A percentile compares a stretch with the other conserved stretches of the same genome.
phyloP scores from a whole-genome alignment of 2,113 vertebrate genomes.

The Megaleporinus macrocephalus region DNA sequence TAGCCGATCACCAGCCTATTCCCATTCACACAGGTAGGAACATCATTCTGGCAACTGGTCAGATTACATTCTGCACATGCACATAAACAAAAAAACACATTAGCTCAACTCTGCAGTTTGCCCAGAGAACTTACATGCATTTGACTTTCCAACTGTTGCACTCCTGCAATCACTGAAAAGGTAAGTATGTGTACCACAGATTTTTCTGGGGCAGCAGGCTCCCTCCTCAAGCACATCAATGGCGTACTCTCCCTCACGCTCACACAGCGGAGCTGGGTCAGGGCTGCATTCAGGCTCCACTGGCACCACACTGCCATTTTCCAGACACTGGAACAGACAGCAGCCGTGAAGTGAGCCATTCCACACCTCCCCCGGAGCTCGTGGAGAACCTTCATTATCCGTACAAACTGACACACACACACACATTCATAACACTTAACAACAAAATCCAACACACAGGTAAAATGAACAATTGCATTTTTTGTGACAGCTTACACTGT shows the following conservation, averaged over 20 bases:
- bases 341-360: slow-evolving; percentile 88
- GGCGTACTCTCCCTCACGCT: slow-evolving; percentile 88
- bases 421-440: neutral
- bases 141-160: no score
- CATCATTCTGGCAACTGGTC: slow-evolving; percentile 84
- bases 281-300: slow-evolving; percentile 86
- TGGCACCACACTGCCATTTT: slow-evolving; percentile 89
- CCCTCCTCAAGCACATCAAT: slow-evolving; percentile 82
- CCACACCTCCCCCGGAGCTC: slow-evolving; percentile 88
- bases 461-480: no score
- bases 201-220: slow-evolving; percentile 89
- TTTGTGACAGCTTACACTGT: no score
- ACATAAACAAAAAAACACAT: slow-evolving; percentile 14
- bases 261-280: slow-evolving; percentile 80
- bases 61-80: slow-evolving; percentile 87
- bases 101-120: neutral
- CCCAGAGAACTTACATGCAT: neutral
- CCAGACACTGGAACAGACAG: slow-evolving; percentile 88
- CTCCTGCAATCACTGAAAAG: no score
- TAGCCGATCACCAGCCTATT: slow-evolving; percentile 85
- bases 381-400: slow-evolving; percentile 86
- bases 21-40: slow-evolving; percentile 82
- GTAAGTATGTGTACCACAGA: slow-evolving; percentile 82
- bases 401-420: slow-evolving; percentile 82
- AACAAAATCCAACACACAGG: neutral